Evolutionary conservation across 2,888 invertebrate genomes (phyloP).

Genomic region (Encarsia formosa): DNA sequence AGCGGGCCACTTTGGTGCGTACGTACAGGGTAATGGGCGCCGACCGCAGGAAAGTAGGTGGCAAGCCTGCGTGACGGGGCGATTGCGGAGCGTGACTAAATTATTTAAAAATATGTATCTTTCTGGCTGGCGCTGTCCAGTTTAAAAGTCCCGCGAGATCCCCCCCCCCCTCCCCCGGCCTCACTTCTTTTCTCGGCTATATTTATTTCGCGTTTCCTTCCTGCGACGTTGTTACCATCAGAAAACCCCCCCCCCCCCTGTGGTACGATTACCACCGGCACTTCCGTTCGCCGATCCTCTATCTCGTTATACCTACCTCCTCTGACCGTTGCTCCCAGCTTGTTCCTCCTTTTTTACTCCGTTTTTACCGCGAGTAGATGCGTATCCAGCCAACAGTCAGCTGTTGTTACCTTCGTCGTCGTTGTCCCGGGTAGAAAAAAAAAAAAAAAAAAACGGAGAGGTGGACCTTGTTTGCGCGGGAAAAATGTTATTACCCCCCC

Average conservation of each 20-base stretch:
- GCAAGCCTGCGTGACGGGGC: slow-evolving; percentile 52
- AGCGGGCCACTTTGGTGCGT: slow-evolving; percentile 35
- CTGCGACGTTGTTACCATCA: slow-evolving; percentile 35
- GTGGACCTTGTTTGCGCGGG: slow-evolving; percentile 18
- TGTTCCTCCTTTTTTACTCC: slow-evolving; percentile 6
- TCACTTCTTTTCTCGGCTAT: slow-evolving; percentile 36
- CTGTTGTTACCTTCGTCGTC: slow-evolving; percentile 7
- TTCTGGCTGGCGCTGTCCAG: slow-evolving; percentile 42
- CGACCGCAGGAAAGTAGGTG: slow-evolving; percentile 33
- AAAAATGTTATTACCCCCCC: slow-evolving; percentile 12
- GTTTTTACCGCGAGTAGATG: not conserved
- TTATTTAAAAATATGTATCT: slow-evolving; percentile 53
- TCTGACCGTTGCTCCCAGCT: slow-evolving; percentile 29
- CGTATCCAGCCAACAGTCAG: slow-evolving; percentile 4
- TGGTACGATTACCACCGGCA: slow-evolving; percentile 36
- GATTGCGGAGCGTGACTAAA: slow-evolving; percentile 53
- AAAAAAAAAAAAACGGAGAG: too few relatives aligned
- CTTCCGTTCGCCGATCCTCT: slow-evolving; percentile 27
- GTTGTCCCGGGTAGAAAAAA: too few relatives aligned
- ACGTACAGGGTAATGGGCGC: slow-evolving; percentile 24
- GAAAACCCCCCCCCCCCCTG: not conserved
- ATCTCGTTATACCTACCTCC: slow-evolving; percentile 26
- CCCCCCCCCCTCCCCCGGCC: slow-evolving; percentile 15
- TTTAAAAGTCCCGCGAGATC: slow-evolving; percentile 27
- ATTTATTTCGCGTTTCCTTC: slow-evolving; percentile 53